Base-by-base conservation (phyloP, 2,888 invertebrate species). In the Hedya salicella region DNA sequence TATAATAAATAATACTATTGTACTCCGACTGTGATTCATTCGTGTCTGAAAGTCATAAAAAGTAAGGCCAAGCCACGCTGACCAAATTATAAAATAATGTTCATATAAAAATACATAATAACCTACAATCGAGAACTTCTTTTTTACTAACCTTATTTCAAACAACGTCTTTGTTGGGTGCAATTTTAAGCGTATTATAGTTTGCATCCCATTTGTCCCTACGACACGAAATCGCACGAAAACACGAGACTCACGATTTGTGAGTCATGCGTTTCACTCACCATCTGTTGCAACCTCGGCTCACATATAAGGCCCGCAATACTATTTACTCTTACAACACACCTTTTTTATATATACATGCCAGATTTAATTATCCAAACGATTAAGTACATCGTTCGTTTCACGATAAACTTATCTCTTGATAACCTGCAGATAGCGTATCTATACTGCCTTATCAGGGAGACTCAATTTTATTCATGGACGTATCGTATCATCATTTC, bases 211-310 rank as follows among this genome's bases (percentile, higher is more conserved):
- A 36, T 59, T 52, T 64, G 59, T 56, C 44, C 36, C 40, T 44
- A 50, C 56, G 65, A 56, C 68, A 65, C 46, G 53, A 54, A 32
- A 46, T 42, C 14, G 42, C 52, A 66, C 71, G 64, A 75, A 74
- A 77, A 75, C 75, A 76, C 86, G 86, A 83, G 76, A 16, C 59
- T 52, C 59, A 32, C 44, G 44, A 25, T 19, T 57, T 30, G 42
- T 52, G 65, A 65, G 39, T 87, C 88, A 88, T 76, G 71, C 73
- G 76, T 75, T 77, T 73, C 73, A 72, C 70, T 75, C 75, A 74
- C 87, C 88, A 88, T 87, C 83, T 88, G 88, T 83, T 83, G 77
- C 74, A 77, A 73, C 77, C 80, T 81, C 80, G 79, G 62, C 61
- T 48, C 32, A 19, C 32, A 46, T 30, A 25, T 54, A 66, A 66